phyloP scores from a whole-genome alignment of 2,888 invertebrate genomes.

The Patella caerulea region DNA sequence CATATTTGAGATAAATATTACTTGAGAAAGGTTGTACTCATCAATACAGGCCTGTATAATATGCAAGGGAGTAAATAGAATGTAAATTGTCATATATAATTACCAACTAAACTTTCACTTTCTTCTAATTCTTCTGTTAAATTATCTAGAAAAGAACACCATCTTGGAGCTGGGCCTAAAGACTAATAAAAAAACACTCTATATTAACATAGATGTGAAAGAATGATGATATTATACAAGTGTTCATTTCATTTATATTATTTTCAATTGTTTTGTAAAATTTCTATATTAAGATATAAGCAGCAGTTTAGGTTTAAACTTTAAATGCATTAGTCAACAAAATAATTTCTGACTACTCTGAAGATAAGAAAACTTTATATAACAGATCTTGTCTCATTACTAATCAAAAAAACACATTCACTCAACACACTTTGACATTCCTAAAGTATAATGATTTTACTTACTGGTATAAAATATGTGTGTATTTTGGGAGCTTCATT shows the following conservation, averaged over 20 bases:
- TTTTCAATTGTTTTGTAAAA: no score
- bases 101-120: constrained; percentile 78
- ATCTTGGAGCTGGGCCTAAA: constrained; percentile 91
- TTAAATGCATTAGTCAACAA: not conserved
- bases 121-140: constrained; percentile 97
- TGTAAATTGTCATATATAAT: not conserved
- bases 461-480: constrained; percentile 90
- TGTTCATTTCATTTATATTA: no score
- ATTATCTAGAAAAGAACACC: constrained; percentile 97
- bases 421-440: no score
- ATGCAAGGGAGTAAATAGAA: no score
- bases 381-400: no score
- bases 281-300: no score
- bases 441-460: constrained; percentile 30
- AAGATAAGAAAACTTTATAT: not conserved
- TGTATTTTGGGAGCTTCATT: constrained; percentile 95
- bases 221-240: no score
- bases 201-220: no score
- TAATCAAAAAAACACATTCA: no score
- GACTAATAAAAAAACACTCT: constrained; percentile 65
- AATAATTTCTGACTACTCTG: not conserved
- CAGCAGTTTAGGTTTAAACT: not conserved
- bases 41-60: no score
- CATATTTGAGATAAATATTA: no score
- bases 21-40: no score